A percentile compares a stretch with the other conserved stretches of the same genome.
Evolutionary conservation across 2,888 invertebrate genomes (phyloP).

Genomic region (Panorpa germanica): DNA sequence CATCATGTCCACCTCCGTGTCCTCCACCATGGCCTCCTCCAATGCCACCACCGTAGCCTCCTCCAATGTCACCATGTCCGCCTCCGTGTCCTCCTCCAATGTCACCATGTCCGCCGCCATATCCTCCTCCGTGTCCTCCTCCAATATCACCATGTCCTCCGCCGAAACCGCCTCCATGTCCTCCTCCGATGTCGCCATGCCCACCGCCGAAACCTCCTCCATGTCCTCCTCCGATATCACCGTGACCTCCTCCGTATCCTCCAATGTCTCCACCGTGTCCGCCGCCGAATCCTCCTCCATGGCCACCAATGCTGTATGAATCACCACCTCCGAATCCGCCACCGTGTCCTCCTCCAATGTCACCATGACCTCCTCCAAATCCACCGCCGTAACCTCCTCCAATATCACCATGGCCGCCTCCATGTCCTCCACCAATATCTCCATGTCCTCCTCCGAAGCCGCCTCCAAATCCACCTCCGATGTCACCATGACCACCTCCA

Average conservation of each 20-base stretch:
- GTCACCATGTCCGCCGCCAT: not conserved
- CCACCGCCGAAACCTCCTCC: conserved; percentile 5
- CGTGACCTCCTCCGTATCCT: conserved; percentile 3
- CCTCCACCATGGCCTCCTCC: too few relatives aligned
- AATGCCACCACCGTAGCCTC: not conserved
- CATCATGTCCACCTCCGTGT: too few relatives aligned
- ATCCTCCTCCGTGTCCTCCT: conserved; percentile 1
- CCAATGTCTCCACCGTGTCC: not conserved
- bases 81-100: too few relatives aligned
- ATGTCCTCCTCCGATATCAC: conserved; percentile 3
- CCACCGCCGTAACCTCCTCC: conserved; percentile 5
- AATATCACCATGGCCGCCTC: too few relatives aligned
- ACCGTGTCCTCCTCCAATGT: too few relatives aligned
- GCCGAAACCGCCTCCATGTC: not conserved
- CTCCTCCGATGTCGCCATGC: not conserved
- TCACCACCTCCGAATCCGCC: not conserved
- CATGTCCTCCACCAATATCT: too few relatives aligned
- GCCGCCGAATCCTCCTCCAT: conserved; percentile 1
- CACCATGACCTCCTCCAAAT: conserved; percentile 5
- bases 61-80: too few relatives aligned
- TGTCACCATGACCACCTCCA: conserved; percentile 9
- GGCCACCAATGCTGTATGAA: conserved; percentile 2
- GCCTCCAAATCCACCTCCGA: conserved; percentile 10
- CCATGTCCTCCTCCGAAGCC: conserved; percentile 6
- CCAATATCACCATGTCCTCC: conserved; percentile 4